Conservation (phyloP, 2,888 invertebrate species). For the Aspidiotus rigidus region DNA sequence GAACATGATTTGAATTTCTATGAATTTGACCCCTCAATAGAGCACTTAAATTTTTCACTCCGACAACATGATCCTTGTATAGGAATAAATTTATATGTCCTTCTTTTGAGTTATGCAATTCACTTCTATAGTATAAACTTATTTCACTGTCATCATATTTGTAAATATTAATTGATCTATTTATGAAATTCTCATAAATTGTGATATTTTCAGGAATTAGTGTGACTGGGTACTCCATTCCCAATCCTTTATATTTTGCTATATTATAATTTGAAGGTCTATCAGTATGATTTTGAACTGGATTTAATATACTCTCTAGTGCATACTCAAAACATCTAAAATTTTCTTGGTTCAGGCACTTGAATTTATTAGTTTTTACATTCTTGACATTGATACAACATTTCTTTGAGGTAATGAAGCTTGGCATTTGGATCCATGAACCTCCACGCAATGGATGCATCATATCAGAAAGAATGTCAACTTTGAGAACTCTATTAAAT, state of each 20-base stretch:
- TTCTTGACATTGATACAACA: conserved; percentile 7
- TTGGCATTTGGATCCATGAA: background rate
- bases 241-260: background rate
- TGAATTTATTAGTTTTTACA: conserved; percentile 7
- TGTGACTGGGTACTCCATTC: conserved; percentile 3
- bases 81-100: conserved; percentile 5
- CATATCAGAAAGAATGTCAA: conserved; percentile 6
- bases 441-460: conserved; percentile 1
- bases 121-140: background rate
- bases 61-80: background rate
- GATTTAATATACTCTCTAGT: conserved; percentile 8
- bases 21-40: conserved; percentile 2
- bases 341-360: conserved; percentile 1
- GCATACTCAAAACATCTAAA: conserved; percentile 9
- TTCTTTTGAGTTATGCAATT: background rate
- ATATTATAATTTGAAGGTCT: conserved; percentile 3
- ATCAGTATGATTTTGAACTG: background rate
- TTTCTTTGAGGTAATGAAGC: background rate
- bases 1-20: conserved; percentile 11
- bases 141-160: conserved; percentile 12
- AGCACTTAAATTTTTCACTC: conserved; percentile 8
- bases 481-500: background rate
- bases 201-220: conserved; percentile 5
- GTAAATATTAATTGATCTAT: conserved; percentile 10
- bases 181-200: conserved; percentile 7